These are phyloP conservation scores for Muscicapa adusta DNA, from an alignment of 2,113 vertebrate species.

Conservation along the genomic window DNA sequence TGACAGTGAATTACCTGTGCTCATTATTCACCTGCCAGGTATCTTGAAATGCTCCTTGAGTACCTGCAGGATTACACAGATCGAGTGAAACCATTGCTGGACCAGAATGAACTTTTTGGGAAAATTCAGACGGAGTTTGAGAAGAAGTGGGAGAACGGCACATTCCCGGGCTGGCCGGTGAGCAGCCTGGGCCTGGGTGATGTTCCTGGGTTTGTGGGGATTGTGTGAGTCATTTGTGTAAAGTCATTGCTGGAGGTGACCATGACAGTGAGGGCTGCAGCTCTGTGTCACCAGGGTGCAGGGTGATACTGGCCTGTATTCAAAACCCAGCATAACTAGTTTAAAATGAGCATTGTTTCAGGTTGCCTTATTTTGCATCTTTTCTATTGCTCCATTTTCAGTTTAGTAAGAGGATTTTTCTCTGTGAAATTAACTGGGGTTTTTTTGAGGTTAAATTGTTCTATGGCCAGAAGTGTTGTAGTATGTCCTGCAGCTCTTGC, in stretches of 20 bases:
- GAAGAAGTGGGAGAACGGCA: slow-evolving; percentile 95
- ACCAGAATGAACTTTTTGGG: slow-evolving; percentile 96
- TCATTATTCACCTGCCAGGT: slow-evolving; percentile 69
- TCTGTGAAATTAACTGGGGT: not conserved
- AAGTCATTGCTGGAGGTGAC: not conserved
- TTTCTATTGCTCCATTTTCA: fast-evolving
- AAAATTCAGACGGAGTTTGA: slow-evolving; percentile 94
- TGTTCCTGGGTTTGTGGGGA: not conserved
- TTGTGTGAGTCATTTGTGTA: fast-evolving
- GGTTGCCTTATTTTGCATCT: not conserved
- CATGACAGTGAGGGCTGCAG: not conserved
- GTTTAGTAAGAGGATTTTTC: not conserved
- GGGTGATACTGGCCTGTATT: not conserved
- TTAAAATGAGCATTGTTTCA: not conserved
- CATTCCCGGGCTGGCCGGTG: slow-evolving; percentile 96
- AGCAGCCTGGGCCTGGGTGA: not conserved
- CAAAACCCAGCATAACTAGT: fast-evolving
- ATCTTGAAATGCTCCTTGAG: slow-evolving; percentile 95
- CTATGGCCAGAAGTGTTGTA: not conserved
- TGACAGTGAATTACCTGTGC: not conserved
- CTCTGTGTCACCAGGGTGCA: not conserved
- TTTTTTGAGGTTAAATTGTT: not conserved
- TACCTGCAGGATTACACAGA: slow-evolving; percentile 98
- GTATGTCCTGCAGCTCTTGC: not conserved
- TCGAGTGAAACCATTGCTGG: slow-evolving; percentile 90